These are phyloP conservation scores for Hyposmocoma kahamanoa DNA, from an alignment of 1,140 invertebrate genomes.

Conservation along the genomic window DNA sequence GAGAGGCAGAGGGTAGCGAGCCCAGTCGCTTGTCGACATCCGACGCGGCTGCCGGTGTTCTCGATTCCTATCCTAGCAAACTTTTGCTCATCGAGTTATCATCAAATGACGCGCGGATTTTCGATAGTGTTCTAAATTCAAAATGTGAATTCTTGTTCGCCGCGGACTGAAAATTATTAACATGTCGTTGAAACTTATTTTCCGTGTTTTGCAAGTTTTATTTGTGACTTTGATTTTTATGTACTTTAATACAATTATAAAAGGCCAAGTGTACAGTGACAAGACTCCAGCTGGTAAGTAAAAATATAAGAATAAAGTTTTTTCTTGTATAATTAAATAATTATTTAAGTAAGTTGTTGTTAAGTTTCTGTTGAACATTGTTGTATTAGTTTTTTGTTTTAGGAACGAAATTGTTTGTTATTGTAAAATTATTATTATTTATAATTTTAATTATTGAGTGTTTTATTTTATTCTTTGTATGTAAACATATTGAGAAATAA, in stretches of 20 bases:
- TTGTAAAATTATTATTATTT: too few species aligned
- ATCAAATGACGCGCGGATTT: conserved; percentile 24
- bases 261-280: conserved; percentile 26
- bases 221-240: conserved; percentile 33
- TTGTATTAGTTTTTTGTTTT: too few species aligned
- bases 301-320: too few species aligned
- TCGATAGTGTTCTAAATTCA: conserved; percentile 17
- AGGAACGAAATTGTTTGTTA: too few species aligned
- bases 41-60: conserved; percentile 14
- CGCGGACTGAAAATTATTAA: conserved; percentile 11
- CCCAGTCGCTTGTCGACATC: conserved; percentile 43
- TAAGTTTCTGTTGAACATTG: too few species aligned
- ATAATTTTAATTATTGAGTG: too few species aligned
- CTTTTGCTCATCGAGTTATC: conserved; percentile 20
- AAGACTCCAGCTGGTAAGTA: conserved; percentile 41
- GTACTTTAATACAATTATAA: conserved; percentile 32
- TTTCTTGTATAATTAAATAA: too few species aligned
- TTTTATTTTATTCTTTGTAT: too few species aligned
- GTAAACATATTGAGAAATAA: neutral
- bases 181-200: conserved; percentile 35
- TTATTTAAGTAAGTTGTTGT: too few species aligned
- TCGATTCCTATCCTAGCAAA: too few species aligned
- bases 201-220: conserved; percentile 33
- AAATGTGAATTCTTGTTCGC: conserved; percentile 24
- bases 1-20: conserved; percentile 17